Evolutionary conservation across 2,888 invertebrate species (phyloP).

Genomic region (Pterostichus madidus): DNA sequence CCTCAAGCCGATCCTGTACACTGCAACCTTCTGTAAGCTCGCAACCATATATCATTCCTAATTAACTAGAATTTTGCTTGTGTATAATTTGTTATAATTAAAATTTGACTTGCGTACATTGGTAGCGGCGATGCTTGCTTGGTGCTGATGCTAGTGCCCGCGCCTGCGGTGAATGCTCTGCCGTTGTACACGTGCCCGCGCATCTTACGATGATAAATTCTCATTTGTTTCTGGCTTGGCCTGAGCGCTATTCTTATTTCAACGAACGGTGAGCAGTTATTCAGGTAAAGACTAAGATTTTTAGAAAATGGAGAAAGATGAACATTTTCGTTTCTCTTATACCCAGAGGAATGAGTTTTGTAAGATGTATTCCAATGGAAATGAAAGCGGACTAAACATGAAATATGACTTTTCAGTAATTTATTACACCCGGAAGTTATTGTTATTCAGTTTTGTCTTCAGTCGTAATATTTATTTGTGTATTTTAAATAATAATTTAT

Average conservation of each 20-base stretch:
- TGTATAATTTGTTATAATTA: conserved; percentile 57
- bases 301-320: too few species aligned
- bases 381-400: too few species aligned
- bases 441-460: too few species aligned
- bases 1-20: background rate
- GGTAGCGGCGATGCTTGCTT: conserved; percentile 15
- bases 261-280: background rate
- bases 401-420: too few species aligned
- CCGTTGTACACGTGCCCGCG: background rate
- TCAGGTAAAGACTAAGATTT: conserved; percentile 17
- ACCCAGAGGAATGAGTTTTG: too few species aligned
- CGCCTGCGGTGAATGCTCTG: background rate
- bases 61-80: conserved; percentile 50
- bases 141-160: background rate
- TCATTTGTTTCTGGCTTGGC: conserved; percentile 45
- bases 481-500: too few species aligned
- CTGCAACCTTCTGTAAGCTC: conserved; percentile 25
- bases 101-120: conserved; percentile 53
- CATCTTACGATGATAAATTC: conserved; percentile 43
- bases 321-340: too few species aligned
- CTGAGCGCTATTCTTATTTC: conserved; percentile 40
- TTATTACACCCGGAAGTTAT: too few species aligned
- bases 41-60: conserved; percentile 42
- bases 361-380: too few species aligned
- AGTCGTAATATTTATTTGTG: too few species aligned